These are phyloP conservation scores for Cyanoliseus patagonus DNA, from an alignment of 2,113 vertebrate species.

Conservation along the genomic window DNA sequence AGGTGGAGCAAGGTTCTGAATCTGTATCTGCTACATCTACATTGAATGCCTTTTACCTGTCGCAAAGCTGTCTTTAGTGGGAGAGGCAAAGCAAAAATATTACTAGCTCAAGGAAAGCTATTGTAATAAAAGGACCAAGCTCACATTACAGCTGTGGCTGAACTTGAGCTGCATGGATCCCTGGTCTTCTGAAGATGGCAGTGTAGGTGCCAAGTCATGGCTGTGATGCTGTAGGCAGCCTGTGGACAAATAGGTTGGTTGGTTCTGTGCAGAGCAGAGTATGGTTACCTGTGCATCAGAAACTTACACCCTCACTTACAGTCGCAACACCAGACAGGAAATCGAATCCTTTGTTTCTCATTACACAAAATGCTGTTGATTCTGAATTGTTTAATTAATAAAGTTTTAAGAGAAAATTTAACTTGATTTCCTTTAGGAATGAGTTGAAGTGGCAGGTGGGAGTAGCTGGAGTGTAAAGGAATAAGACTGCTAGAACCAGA, in stretches of 20 bases:
- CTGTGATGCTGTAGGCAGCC: background rate
- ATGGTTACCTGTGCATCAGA: background rate
- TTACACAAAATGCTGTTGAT: background rate
- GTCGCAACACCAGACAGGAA: background rate
- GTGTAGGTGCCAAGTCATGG: fast-evolving
- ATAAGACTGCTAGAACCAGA: background rate
- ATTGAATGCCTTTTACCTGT: background rate
- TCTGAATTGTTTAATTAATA: background rate
- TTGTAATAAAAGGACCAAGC: background rate
- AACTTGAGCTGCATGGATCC: background rate
- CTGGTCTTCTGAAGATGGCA: background rate
- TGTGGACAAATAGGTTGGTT: background rate
- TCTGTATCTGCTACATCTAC: background rate
- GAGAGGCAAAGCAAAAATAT: background rate
- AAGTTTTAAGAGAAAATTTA: background rate
- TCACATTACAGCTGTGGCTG: background rate
- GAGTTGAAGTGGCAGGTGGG: background rate
- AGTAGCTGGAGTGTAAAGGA: background rate
- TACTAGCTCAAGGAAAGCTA: background rate
- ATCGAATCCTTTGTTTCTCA: background rate
- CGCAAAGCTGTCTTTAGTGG: background rate
- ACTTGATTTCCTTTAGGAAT: background rate
- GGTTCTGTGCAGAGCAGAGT: background rate
- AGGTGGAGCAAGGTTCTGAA: background rate
- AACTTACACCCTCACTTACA: background rate